phyloP scores from a whole-genome alignment of 1,140 invertebrate species.

The Pygmarrhopalites habei region DNA sequence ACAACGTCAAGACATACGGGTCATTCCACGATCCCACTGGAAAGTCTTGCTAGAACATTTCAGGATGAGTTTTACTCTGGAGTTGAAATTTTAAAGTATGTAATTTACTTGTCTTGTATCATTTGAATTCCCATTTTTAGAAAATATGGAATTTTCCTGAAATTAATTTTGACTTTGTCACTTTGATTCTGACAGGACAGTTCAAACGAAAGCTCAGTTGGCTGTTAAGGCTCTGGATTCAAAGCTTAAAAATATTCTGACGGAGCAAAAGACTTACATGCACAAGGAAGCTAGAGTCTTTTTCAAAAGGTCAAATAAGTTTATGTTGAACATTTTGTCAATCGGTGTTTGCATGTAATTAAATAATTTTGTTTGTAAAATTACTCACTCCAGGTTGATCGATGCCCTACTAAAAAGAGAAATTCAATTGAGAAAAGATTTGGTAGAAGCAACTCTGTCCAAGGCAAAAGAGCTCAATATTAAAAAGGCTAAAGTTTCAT shows the following conservation, averaged over 20 bases:
- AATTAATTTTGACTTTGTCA: no score
- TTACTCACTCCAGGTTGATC: not conserved
- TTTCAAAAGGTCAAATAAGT: constrained; percentile 1
- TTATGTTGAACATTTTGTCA: no score
- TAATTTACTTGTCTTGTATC: not conserved
- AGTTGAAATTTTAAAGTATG: not conserved
- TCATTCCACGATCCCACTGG: no score
- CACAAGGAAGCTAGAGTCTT: not conserved
- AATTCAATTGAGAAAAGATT: not conserved
- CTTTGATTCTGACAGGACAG: no score
- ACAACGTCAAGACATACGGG: not conserved
- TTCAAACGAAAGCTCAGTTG: not conserved
- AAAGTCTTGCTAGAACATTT: no score
- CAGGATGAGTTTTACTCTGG: no score
- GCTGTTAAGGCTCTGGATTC: not conserved
- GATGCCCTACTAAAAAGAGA: constrained; percentile 1
- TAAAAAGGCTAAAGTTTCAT: not conserved
- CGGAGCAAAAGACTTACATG: not conserved
- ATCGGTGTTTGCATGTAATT: no score
- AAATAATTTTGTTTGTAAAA: no score
- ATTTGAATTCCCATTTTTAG: not conserved
- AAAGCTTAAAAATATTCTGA: not conserved
- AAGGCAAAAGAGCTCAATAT: constrained; percentile 9
- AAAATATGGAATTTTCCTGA: no score
- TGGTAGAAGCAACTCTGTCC: not conserved